Evolutionary conservation across 1,140 invertebrate species (phyloP).

Genomic region (Cepaea nemoralis): DNA sequence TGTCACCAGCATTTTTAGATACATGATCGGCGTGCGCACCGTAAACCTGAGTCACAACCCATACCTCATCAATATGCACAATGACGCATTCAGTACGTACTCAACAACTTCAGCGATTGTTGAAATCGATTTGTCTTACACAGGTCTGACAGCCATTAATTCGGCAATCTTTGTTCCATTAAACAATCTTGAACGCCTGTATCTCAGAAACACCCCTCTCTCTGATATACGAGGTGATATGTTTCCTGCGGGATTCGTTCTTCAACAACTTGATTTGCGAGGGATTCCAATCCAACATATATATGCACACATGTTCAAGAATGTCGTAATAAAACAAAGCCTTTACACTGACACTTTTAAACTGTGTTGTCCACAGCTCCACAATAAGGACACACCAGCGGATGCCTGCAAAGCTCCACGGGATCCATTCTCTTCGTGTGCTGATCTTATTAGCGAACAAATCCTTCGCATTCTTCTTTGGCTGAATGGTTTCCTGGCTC

Average conservation of each 20-base stretch:
- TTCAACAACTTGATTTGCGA: conserved; percentile 18
- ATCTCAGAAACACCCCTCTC: conserved; percentile 1
- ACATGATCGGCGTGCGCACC: neutral
- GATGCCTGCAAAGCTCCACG: neutral
- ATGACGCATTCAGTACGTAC: neutral
- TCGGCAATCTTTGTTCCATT: neutral
- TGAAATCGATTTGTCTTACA: conserved; percentile 17
- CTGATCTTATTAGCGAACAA: neutral
- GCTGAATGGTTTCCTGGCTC: conserved; percentile 32
- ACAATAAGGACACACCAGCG: conserved; percentile 15
- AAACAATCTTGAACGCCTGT: conserved; percentile 28
- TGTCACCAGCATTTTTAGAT: neutral
- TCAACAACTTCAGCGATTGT: neutral
- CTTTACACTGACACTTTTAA: conserved; percentile 44
- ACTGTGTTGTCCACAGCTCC: conserved; percentile 47
- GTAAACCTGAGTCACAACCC: conserved; percentile 14
- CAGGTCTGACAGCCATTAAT: neutral
- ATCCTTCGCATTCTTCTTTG: conserved; percentile 10
- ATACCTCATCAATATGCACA: neutral
- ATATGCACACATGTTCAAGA: conserved; percentile 19
- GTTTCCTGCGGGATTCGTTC: conserved; percentile 5
- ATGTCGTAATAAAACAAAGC: neutral
- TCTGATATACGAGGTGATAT: neutral
- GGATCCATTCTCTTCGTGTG: conserved; percentile 22
- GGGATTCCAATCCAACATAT: conserved; percentile 33